Evolutionary conservation across 92 coral and sea anemone species (phyloP).

Genomic region (Montipora capitata): DNA sequence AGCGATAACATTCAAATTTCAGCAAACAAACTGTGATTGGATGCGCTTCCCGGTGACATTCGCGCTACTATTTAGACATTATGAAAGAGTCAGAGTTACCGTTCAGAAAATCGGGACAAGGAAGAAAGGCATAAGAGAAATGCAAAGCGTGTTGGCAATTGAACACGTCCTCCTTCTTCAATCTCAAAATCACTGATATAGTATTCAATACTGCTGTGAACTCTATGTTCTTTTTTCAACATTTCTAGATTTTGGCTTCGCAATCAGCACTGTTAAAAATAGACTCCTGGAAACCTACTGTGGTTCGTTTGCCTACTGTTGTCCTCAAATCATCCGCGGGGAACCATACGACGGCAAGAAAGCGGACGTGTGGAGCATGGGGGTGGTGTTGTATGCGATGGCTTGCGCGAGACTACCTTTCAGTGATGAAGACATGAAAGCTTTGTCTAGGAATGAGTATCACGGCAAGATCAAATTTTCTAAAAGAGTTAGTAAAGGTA

Average conservation of each 20-base stretch:
- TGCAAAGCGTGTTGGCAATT: no score
- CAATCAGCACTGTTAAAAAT: constrained; percentile 75
- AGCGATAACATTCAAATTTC: no score
- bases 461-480: constrained; percentile 84
- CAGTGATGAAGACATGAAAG: constrained; percentile 77
- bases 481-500: constrained; percentile 85
- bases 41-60: no score
- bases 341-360: constrained; percentile 80
- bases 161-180: no score
- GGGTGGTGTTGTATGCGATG: constrained; percentile 87
- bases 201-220: background rate
- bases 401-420: constrained; percentile 85
- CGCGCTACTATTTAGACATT: no score
- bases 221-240: no score
- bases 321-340: constrained; percentile 91
- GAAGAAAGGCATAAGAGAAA: no score
- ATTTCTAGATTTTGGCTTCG: constrained; percentile 86
- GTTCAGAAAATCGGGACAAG: no score
- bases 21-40: no score
- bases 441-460: constrained; percentile 49
- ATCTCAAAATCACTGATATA: background rate
- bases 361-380: constrained; percentile 97
- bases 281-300: constrained; percentile 80
- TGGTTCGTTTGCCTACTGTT: constrained; percentile 90
- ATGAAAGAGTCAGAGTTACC: no score